A percentile compares a stretch with the other conserved stretches of the same genome.
Evolutionary conservation across 2,113 vertebrate genomes (phyloP).

Genomic region (Danio rerio): DNA sequence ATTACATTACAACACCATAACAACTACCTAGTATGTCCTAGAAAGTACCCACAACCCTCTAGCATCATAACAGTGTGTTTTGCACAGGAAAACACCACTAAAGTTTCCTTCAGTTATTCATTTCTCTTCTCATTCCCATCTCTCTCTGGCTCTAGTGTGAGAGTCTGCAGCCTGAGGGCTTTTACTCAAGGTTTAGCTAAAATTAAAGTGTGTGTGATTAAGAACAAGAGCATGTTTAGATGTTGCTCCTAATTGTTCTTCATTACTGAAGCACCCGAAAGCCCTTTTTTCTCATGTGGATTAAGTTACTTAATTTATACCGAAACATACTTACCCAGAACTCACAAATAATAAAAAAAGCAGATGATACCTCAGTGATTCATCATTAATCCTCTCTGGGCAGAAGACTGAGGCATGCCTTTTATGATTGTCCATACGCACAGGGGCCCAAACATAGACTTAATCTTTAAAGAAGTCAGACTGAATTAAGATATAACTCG

Average conservation of each 20-base stretch:
- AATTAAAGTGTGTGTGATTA: slow-evolving; percentile 34
- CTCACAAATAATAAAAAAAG: background rate
- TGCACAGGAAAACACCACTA: background rate
- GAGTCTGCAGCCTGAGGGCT: background rate
- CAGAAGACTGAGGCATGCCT: slow-evolving; percentile 24
- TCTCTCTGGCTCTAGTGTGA: background rate
- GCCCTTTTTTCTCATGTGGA: background rate
- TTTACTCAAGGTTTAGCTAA: slow-evolving; percentile 23
- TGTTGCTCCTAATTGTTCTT: slow-evolving; percentile 23
- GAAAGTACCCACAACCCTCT: background rate
- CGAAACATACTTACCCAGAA: background rate
- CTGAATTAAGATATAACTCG: background rate
- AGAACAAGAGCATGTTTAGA: slow-evolving; percentile 22
- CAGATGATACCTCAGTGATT: slow-evolving; percentile 14
- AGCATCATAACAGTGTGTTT: background rate
- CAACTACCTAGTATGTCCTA: background rate
- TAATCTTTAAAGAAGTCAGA: slow-evolving; percentile 17
- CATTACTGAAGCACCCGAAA: slow-evolving; percentile 8
- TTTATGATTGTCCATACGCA: background rate
- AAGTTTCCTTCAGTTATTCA: background rate
- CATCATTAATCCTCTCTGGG: slow-evolving; percentile 29
- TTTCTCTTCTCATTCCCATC: background rate
- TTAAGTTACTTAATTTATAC: slow-evolving; percentile 13
- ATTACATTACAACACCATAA: background rate
- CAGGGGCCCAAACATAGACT: slow-evolving; percentile 14